A percentile compares a stretch with the other conserved stretches of the same genome.
Evolutionary conservation across 1,140 invertebrate species (phyloP).

Genomic region (Tetragonula clypearis): DNA sequence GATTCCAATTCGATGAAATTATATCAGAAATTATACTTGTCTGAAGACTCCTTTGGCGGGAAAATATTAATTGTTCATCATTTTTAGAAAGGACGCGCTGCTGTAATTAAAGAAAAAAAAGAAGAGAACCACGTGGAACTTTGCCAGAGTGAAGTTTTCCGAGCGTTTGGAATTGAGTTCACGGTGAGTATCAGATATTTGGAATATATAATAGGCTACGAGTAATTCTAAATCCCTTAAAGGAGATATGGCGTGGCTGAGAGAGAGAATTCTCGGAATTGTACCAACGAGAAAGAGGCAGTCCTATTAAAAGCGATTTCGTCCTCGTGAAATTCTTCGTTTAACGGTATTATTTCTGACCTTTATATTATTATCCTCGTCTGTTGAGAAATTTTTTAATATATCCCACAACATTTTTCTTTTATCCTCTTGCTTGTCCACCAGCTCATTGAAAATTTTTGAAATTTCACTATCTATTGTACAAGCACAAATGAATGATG

Average conservation of each 20-base stretch:
- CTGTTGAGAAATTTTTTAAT: not conserved
- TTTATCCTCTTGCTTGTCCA: no score
- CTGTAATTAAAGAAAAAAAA: no score
- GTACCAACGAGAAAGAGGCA: not conserved
- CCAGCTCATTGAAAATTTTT: no score
- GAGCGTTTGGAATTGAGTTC: not conserved
- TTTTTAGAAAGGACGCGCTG: not conserved
- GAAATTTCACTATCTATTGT: not conserved
- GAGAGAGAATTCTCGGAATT: not conserved
- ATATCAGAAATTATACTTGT: not conserved
- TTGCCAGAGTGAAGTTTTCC: not conserved
- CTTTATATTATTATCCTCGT: not conserved
- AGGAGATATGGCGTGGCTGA: not conserved
- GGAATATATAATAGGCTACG: not conserved
- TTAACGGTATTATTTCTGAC: not conserved
- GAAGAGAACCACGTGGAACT: not conserved
- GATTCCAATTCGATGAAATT: not conserved
- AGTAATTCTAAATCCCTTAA: not conserved
- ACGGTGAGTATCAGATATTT: not conserved
- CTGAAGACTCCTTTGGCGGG: not conserved
- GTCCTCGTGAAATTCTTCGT: not conserved
- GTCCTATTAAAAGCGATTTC: not conserved
- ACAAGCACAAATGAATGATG: not conserved
- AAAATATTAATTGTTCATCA: not conserved
- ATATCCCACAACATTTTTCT: no score